These are phyloP conservation scores for Picus viridis DNA, from an alignment of 2,797 vertebrate species.

Conservation along the genomic window DNA sequence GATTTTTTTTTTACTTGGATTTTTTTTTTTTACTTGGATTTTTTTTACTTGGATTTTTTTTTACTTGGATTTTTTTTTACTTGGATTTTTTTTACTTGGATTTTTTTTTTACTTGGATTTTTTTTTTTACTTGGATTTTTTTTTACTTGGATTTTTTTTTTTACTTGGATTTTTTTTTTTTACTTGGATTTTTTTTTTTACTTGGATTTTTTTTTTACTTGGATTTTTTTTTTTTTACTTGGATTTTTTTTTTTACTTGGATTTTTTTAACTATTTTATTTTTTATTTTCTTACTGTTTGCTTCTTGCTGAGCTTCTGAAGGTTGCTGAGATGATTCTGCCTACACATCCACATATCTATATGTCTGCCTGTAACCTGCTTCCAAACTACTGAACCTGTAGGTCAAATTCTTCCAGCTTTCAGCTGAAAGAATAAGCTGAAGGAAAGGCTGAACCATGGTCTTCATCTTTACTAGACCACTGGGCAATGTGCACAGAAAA, in stretches of 20 bases:
- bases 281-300: neutral
- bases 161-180: no score
- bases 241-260: no score
- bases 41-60: no score
- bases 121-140: no score
- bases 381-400: neutral
- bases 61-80: no score
- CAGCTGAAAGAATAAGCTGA: neutral
- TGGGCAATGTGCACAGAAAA: neutral
- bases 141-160: no score
- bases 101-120: no score
- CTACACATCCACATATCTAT: accelerated
- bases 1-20: no score
- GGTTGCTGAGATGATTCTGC: neutral
- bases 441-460: neutral
- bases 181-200: no score
- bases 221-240: neutral
- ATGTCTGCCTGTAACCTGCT: neutral
- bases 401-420: neutral
- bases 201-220: no score
- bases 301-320: neutral
- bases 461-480: neutral
- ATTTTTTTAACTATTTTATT: neutral
- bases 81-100: no score
- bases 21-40: no score